phyloP scores from a whole-genome alignment of 2,888 invertebrate genomes.

The Lacanobia oleracea region DNA sequence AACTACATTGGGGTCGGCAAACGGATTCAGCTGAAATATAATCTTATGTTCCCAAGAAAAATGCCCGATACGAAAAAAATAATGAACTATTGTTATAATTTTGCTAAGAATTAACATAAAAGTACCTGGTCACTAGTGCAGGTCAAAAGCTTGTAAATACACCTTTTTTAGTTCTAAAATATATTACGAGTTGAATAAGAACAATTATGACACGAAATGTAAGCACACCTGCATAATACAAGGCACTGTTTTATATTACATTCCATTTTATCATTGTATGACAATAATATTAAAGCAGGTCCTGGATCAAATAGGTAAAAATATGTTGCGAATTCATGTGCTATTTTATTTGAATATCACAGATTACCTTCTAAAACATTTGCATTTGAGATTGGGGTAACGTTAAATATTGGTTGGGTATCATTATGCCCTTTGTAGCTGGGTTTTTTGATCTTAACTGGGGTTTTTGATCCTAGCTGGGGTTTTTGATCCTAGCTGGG shows the following conservation, averaged over 20 bases:
- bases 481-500: background rate
- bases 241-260: slow-evolving; percentile 62
- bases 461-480: background rate
- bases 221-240: slow-evolving; percentile 63
- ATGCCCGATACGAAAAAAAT: slow-evolving; percentile 36
- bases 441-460: too few relatives aligned
- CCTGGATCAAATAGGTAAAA: slow-evolving; percentile 13
- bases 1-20: too few relatives aligned
- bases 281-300: slow-evolving; percentile 34
- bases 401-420: background rate
- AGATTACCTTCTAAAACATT: background rate
- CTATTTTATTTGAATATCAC: background rate
- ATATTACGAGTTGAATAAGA: slow-evolving; percentile 34
- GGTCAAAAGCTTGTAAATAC: slow-evolving; percentile 61
- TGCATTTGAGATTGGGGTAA: slow-evolving; percentile 17
- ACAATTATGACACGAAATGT: slow-evolving; percentile 40
- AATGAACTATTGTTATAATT: slow-evolving; percentile 52
- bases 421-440: background rate
- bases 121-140: slow-evolving; percentile 51
- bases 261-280: slow-evolving; percentile 53
- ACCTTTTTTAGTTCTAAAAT: slow-evolving; percentile 44
- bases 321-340: background rate
- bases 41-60: slow-evolving; percentile 14
- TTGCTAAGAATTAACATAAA: slow-evolving; percentile 54
- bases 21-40: too few relatives aligned